These are phyloP conservation scores for Epinotia demarniana DNA, from an alignment of 2,888 invertebrate species.

Conservation along the genomic window DNA sequence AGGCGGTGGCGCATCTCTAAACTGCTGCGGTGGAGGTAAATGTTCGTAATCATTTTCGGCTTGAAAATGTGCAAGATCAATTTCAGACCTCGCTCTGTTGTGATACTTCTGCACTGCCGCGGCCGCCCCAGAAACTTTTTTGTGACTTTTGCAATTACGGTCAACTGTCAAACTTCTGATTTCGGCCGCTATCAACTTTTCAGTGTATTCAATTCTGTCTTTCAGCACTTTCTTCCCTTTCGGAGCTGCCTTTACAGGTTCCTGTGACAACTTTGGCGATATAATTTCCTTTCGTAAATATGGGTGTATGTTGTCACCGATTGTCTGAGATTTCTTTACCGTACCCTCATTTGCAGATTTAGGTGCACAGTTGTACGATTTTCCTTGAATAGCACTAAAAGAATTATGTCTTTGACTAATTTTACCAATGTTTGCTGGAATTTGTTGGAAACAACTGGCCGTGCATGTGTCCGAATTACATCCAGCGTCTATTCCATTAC, in stretches of 20 bases:
- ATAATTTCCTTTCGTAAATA: constrained; percentile 81
- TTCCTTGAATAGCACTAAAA: constrained; percentile 78
- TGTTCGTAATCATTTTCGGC: constrained; percentile 88
- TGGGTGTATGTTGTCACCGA: constrained; percentile 79
- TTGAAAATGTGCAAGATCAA: constrained; percentile 82
- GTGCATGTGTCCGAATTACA: constrained; percentile 78
- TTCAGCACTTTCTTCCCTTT: constrained; percentile 70
- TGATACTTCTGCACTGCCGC: constrained; percentile 68
- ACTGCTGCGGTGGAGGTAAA: constrained; percentile 93
- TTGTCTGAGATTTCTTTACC: constrained; percentile 79
- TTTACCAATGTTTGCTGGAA: constrained; percentile 63
- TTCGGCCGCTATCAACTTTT: constrained; percentile 80
- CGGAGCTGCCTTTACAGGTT: constrained; percentile 61
- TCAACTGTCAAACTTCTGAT: constrained; percentile 77
- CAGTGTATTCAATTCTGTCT: constrained; percentile 80
- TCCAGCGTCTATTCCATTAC: constrained; percentile 74
- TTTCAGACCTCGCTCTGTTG: constrained; percentile 85
- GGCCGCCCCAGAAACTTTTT: constrained; percentile 62
- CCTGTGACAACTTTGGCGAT: constrained; percentile 60
- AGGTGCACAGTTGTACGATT: constrained; percentile 65
- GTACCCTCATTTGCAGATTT: constrained; percentile 67
- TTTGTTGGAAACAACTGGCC: constrained; percentile 75
- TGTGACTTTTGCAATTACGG: constrained; percentile 71
- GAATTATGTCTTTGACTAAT: constrained; percentile 78
- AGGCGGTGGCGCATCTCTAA: constrained; percentile 91